Evolutionary conservation across 2,113 vertebrate species (phyloP), one percentile per base, ranked within the genome.

Genomic region (Zosterops japonicus): DNA sequence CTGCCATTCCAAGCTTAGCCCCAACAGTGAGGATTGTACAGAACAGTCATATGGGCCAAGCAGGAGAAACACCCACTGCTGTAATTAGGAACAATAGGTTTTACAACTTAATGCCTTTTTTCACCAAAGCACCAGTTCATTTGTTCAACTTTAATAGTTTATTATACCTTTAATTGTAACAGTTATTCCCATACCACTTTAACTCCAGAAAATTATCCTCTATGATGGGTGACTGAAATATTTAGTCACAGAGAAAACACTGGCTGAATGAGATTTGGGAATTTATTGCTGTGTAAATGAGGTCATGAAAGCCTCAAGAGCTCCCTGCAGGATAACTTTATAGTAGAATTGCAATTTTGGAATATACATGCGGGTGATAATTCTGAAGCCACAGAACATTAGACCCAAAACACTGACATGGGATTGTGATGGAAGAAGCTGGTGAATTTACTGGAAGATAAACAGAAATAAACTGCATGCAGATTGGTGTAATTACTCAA

Each of bases 341-440:
- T 17, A 64, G 81, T 11, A 63, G 52, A 91, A 75, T 16, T 52
- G 77, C 60, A 87, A 16, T 82, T 96, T 75, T 96, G 55, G 52
- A 91, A 84, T 89, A 84, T 82, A 82, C 65, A 44, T 17, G 61
- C 0, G 2, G 35, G 35, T 65, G 83, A 89, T 78, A 60, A 95
- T 84, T 84, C 69, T 81, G 47, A 91, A 84, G 56, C 69, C 69
- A 87, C 68, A 84, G 92, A 89, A 93, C 77, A 89, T 89, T 91
- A 93, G 64, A 84, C 27, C 35, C 13, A 5, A 91, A 94, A 91
- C 22, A 93, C 24, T 75, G 77, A 59, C 69, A 33, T 41, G 61
- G 77, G 81, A 81, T 75, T 87, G 68, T 84, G 47, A 78, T 63
- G 35, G 60, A 78, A 87, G 64, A n/a, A 91, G 50, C 33, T 67